Base-by-base conservation (phyloP, 1,140 invertebrate genomes). In the Ceratina calcarata region DNA sequence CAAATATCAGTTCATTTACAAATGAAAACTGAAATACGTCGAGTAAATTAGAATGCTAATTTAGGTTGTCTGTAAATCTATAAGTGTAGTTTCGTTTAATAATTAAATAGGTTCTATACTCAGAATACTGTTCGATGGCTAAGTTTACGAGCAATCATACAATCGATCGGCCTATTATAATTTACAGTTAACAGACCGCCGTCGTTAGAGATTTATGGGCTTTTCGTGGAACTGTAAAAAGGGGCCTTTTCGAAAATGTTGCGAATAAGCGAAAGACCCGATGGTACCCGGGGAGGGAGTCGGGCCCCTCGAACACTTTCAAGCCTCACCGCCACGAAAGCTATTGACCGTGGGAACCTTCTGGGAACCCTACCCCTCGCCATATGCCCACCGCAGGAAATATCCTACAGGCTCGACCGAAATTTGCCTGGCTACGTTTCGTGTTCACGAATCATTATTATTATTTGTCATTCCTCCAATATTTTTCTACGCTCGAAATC, bases 271-370 rank as follows among this genome's bases (percentile, higher is more conserved):
- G 2, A 32, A 4, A 32, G 27, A 32, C 27, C 51, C 64, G 32
- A 37, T n/a, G 55, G 55, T 3, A 45, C 32, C 32, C 32, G 6
- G 37, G 16, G n/a, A 0, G 10, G n/a, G 66, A 53, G 73, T 4
- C 20, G 61, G 60, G 24, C 60, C 86, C 81, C 74, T 85, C 78
- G 73, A 80, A 77, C 77, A 67, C 76, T 80, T 82, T 85, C 72
- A 61, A 77, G 70, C 53, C 80, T 76, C 72, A 73, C 74, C 73
- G 65, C 81, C 88, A 79, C 90, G 87, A 91, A 90, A 93, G 90
- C 88, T 92, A 91, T 93, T 90, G 91, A 91, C 92, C 92, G 92
- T 93, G 92, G 91, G 92, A 93, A 93, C 90, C 85, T 92, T 92
- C 90, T 90, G 89, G 90, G 91, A 91, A 92, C 87, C 88, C 86